phyloP scores from a whole-genome alignment of 2,888 invertebrate genomes.

The Cerastoderma edule region DNA sequence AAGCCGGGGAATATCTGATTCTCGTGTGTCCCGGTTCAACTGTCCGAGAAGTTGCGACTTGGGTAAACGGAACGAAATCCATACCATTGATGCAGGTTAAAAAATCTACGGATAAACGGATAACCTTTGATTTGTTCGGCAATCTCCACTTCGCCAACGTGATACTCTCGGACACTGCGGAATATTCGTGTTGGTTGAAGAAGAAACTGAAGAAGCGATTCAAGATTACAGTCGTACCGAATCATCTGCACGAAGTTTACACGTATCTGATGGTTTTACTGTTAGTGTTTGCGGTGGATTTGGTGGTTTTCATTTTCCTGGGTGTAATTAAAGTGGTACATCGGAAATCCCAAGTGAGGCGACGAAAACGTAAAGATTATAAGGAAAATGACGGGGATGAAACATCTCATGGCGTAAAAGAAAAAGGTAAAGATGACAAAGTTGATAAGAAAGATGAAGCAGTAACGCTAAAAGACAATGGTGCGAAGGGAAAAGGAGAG shows the following conservation, averaged over 20 bases:
- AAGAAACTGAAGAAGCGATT: conserved; percentile 40
- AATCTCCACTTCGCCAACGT: conserved; percentile 42
- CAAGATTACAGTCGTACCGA: conserved; percentile 28
- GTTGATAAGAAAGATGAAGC: no score
- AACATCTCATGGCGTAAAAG: no score
- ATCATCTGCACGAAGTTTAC: conserved; percentile 15
- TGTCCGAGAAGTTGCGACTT: conserved; percentile 30
- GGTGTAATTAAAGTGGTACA: conserved; percentile 37
- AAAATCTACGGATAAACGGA: conserved; percentile 35
- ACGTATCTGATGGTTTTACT: conserved; percentile 31
- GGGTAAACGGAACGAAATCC: conserved; percentile 45
- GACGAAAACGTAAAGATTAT: no score
- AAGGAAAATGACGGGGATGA: no score
- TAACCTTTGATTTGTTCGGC: conserved; percentile 48
- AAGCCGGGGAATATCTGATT: conserved; percentile 39
- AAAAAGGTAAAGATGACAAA: no score
- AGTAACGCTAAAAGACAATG: no score
- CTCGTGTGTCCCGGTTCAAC: conserved; percentile 45
- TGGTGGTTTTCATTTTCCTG: conserved; percentile 49
- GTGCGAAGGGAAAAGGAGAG: no score
- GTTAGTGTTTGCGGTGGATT: conserved; percentile 42
- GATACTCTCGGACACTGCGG: conserved; percentile 24
- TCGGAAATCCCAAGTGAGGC: conserved; percentile 38
- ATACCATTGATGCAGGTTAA: conserved; percentile 18
- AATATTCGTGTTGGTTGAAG: conserved; percentile 53